Evolutionary conservation across 2,888 invertebrate species (phyloP).

Genomic region (Acleris cristana): DNA sequence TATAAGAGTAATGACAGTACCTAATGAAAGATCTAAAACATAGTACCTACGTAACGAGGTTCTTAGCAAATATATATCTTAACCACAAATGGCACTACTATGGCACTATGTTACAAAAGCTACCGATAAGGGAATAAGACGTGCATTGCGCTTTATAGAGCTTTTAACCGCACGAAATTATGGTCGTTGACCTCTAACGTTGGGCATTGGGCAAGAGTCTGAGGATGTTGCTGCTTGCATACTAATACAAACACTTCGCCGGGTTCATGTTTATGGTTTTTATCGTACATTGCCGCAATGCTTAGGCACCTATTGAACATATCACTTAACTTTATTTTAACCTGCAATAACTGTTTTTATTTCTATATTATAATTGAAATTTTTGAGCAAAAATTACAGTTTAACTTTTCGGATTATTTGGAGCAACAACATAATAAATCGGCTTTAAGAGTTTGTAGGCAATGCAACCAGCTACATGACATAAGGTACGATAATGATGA

Average conservation of each 20-base stretch:
- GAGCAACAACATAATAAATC: too few species aligned
- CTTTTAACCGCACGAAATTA: conserved; percentile 37
- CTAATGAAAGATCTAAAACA: too few species aligned
- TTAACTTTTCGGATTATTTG: too few species aligned
- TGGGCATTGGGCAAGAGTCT: conserved; percentile 61
- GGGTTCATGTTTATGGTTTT: conserved; percentile 39
- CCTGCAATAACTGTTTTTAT: too few species aligned
- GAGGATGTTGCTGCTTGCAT: conserved; percentile 63
- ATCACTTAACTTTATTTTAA: too few species aligned
- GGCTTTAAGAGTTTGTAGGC: too few species aligned
- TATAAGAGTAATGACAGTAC: not conserved
- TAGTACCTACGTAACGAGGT: too few species aligned
- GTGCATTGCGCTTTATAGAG: conserved; percentile 37
- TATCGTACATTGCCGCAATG: conserved; percentile 18
- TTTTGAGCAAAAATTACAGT: too few species aligned
- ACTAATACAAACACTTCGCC: conserved; percentile 51
- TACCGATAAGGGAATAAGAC: conserved; percentile 31
- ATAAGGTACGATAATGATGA: conserved; percentile 28
- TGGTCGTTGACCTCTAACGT: conserved; percentile 69
- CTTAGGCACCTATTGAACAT: not conserved
- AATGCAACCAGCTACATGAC: not conserved
- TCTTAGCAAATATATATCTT: not conserved
- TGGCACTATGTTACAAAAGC: conserved; percentile 14
- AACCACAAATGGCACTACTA: conserved; percentile 4
- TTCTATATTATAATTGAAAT: too few species aligned